Evolutionary conservation across 2,797 vertebrate genomes (phyloP), one percentile per base, ranked within the genome.

Genomic region (Apogon hyalosoma): DNA sequence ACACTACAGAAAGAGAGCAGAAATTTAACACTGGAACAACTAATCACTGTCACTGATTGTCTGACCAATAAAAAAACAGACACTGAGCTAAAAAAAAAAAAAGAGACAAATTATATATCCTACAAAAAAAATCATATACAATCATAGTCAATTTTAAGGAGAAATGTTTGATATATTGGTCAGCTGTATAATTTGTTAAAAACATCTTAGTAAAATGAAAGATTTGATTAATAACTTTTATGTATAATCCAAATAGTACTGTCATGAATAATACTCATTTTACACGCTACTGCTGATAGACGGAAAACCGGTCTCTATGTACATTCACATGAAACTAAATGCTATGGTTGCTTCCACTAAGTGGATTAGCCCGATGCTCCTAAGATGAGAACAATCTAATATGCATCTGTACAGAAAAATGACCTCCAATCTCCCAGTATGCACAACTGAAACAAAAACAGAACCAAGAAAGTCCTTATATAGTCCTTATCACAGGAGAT

Each of bases 1-100:
- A 82, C 86, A 91, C 89, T 92, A 92, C 88, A 84, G 84, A 89
- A 84, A 87, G 83, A 89, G 86, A 92, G 88, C 86, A 75, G 74
- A 83, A 80, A 56, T 69, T 28, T 49, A 87, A 89, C 79, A 87
- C 82, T 68, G 77, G 59, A 78, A 77, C 84, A 87, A 82, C 75
- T 21, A 82, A 83, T 91, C 79, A 89, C 83, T 77, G 83, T 83
- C 86, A 88, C 89, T 86, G 91, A 93, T 92, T 92, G 90, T 93
- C 90, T 88, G 88, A 91, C 90, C 89, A 92, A 90, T 83, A 86
- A 75, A 80, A 69, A 82, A 77, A 77, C 21, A 2, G 54, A 79
- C 19, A 15, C 62, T 77, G 33, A 7, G 76, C 75, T 73, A 50
- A 90, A 79, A 6, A 24, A 24, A 50, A 54, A 85, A 79, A 70